Conservation (phyloP, 2,113 vertebrate genomes). For the Saguinus imperator region DNA sequence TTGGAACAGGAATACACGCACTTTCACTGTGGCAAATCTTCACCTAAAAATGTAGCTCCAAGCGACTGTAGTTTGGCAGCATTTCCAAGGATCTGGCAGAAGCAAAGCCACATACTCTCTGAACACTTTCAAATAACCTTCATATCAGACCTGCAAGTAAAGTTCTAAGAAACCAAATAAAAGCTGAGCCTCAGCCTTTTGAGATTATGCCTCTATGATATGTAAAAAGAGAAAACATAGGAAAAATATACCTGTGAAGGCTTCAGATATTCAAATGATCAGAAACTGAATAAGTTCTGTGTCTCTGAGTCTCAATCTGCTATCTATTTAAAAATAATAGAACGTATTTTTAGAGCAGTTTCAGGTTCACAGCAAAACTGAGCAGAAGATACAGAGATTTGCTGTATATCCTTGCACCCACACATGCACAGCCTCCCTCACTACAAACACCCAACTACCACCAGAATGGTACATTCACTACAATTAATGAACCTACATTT, state of each 20-base stretch:
- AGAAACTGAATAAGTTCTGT: neutral
- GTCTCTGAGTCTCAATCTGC: neutral
- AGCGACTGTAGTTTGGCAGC: neutral
- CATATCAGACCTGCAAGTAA: neutral
- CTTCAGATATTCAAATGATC: neutral
- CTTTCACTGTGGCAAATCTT: neutral
- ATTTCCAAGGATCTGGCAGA: neutral
- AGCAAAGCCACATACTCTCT: neutral
- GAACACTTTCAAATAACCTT: neutral
- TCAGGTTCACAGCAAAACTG: neutral
- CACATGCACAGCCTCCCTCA: neutral
- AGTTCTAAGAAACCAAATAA: neutral
- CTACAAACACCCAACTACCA: neutral
- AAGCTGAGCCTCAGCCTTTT: neutral
- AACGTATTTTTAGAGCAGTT: neutral
- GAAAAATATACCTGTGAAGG: neutral
- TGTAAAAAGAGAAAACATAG: neutral
- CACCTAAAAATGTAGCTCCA: neutral
- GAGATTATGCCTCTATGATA: neutral
- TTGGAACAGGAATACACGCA: neutral
- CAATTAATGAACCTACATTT: neutral
- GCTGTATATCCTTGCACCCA: neutral
- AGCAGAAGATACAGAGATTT: neutral
- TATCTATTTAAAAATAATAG: neutral
- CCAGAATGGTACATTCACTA: neutral